phyloP scores from a whole-genome alignment of 2,797 vertebrate species.

The Enteromius viviparus region DNA sequence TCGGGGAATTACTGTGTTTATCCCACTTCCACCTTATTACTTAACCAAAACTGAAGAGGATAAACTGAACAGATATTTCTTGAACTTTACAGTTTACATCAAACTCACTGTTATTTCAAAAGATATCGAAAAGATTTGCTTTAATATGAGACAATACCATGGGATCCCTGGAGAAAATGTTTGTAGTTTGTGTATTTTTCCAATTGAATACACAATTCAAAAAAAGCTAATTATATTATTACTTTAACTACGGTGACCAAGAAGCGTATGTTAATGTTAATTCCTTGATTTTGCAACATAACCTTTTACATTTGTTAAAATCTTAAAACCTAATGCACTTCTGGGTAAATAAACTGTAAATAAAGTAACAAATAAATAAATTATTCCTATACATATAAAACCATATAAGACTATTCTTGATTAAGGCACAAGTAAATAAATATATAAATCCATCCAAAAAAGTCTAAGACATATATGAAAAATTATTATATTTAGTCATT shows the following conservation, averaged over 20 bases:
- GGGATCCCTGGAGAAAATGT: not conserved
- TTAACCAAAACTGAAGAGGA: not conserved
- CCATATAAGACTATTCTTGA: not conserved
- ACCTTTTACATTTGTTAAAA: not conserved
- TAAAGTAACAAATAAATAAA: not conserved
- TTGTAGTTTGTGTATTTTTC: not conserved
- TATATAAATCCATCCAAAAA: not conserved
- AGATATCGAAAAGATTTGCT: not conserved
- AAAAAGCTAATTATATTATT: not conserved
- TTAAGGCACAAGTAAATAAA: not conserved
- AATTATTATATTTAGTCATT: not conserved
- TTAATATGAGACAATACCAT: not conserved
- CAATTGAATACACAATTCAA: not conserved
- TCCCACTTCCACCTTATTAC: not conserved
- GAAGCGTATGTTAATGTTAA: no score
- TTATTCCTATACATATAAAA: not conserved
- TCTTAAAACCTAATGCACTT: no score
- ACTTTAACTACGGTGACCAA: not conserved
- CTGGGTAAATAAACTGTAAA: not conserved
- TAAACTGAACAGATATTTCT: not conserved
- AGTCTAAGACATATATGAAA: not conserved
- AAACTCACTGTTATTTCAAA: not conserved
- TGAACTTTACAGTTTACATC: not conserved
- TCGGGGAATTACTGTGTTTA: conserved; percentile 6
- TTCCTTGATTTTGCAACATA: no score